phyloP scores from a whole-genome alignment of 1,140 invertebrate genomes.

The Tetraneura akinire region DNA sequence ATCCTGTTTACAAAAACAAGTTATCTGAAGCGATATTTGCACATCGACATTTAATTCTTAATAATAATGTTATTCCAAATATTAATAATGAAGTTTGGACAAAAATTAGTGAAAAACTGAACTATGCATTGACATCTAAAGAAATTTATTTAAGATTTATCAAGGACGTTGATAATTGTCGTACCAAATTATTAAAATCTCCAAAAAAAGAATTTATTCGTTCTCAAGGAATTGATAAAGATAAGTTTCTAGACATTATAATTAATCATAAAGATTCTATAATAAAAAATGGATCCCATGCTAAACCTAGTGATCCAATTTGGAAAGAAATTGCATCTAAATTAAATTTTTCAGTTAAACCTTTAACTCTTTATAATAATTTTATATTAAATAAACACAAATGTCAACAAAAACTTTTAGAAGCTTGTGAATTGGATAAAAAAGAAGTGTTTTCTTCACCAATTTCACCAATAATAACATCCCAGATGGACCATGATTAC shows the following conservation, averaged over 20 bases:
- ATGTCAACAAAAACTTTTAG: conserved; percentile 29
- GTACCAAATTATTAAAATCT: conserved; percentile 3
- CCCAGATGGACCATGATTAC: conserved; percentile 40
- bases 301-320: conserved; percentile 40
- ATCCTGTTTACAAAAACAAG: background rate
- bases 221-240: conserved; percentile 20
- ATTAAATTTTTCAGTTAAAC: conserved; percentile 23
- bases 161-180: conserved; percentile 11
- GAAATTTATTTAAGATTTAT: conserved; percentile 29
- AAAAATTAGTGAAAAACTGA: conserved; percentile 32
- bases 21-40: conserved; percentile 22
- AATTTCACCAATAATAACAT: conserved; percentile 26
- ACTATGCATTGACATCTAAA: background rate
- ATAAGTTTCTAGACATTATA: conserved; percentile 31
- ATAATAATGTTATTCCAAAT: conserved; percentile 28
- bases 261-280: conserved; percentile 27
- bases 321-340: conserved; percentile 23
- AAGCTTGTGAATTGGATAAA: conserved; percentile 22
- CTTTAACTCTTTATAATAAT: conserved; percentile 28
- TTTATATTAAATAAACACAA: conserved; percentile 29
- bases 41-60: conserved; percentile 14
- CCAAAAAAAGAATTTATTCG: background rate
- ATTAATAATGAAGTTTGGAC: conserved; percentile 40
- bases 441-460: background rate
- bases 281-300: conserved; percentile 22